Evolutionary conservation across 2,113 vertebrate genomes (phyloP).

Genomic region (Bagarius yarrelli): DNA sequence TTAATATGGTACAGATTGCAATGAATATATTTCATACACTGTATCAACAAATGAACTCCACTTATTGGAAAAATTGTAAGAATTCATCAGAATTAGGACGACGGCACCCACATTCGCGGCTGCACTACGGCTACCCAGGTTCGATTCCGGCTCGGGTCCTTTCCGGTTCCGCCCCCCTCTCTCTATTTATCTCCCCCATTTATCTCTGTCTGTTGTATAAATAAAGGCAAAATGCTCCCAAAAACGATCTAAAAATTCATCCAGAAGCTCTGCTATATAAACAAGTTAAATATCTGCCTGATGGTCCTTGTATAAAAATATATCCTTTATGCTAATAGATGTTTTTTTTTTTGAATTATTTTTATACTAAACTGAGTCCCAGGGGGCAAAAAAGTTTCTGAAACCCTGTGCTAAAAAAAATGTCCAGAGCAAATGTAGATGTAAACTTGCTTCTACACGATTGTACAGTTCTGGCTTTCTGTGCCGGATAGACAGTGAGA

Average conservation of each 20-base stretch:
- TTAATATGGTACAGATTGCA: not conserved
- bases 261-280: not conserved
- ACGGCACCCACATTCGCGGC: too few relatives aligned
- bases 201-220: too few relatives aligned
- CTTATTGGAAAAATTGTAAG: too few relatives aligned
- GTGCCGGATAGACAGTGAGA: not conserved
- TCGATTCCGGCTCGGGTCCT: too few relatives aligned
- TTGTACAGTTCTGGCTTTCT: not conserved
- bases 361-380: not conserved
- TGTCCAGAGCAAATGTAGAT: not conserved
- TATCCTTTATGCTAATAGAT: not conserved
- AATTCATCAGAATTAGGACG: too few relatives aligned
- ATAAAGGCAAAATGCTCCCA: too few relatives aligned
- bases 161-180: too few relatives aligned
- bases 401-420: not conserved
- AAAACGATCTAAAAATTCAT: not conserved
- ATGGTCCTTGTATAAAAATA: not conserved
- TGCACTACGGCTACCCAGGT: too few relatives aligned
- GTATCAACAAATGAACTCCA: too few relatives aligned
- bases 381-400: not conserved
- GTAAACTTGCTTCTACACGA: not conserved
- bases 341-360: not conserved
- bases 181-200: too few relatives aligned
- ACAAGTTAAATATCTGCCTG: not conserved
- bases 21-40: not conserved